Percentiles rank a stretch among this genome's conserved stretches.
phyloP scores from a whole-genome alignment of 2,797 vertebrate genomes.

The Morus bassanus region DNA sequence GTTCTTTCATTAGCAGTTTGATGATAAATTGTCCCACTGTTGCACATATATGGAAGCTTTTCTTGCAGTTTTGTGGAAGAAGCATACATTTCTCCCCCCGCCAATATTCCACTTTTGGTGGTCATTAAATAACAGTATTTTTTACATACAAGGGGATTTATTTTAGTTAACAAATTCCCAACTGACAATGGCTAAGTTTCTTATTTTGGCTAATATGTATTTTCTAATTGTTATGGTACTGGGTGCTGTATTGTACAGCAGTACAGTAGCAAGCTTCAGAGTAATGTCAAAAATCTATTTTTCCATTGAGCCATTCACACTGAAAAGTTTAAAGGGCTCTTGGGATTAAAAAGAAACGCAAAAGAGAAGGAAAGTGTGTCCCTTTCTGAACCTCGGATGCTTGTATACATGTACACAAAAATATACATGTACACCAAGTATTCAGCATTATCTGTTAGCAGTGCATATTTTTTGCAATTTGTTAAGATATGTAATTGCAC shows the following conservation, averaged over 20 bases:
- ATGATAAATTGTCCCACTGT: neutral
- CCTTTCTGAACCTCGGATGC: neutral
- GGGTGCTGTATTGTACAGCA: neutral
- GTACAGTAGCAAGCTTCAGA: neutral
- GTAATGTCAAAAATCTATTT: neutral
- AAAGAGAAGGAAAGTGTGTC: neutral
- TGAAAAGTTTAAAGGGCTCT: neutral
- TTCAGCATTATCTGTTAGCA: neutral
- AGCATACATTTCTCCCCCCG: neutral
- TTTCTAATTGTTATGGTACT: neutral
- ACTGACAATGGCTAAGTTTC: neutral
- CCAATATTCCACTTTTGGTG: neutral
- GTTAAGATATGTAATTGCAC: rapidly evolving
- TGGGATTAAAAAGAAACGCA: neutral
- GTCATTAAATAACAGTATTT: neutral
- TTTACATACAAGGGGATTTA: neutral
- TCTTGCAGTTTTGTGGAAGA: neutral
- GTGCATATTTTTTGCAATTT: neutral
- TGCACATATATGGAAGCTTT: neutral
- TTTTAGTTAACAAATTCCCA: neutral
- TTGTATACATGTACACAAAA: neutral
- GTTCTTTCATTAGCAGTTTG: neutral
- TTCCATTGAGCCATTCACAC: neutral
- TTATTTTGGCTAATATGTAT: neutral
- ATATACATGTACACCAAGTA: neutral